A percentile compares a stretch with the other conserved stretches of the same genome.
These are phyloP conservation scores for Salvelinus namaycush DNA, from an alignment of 2,113 vertebrate species.

Conservation along the genomic window DNA sequence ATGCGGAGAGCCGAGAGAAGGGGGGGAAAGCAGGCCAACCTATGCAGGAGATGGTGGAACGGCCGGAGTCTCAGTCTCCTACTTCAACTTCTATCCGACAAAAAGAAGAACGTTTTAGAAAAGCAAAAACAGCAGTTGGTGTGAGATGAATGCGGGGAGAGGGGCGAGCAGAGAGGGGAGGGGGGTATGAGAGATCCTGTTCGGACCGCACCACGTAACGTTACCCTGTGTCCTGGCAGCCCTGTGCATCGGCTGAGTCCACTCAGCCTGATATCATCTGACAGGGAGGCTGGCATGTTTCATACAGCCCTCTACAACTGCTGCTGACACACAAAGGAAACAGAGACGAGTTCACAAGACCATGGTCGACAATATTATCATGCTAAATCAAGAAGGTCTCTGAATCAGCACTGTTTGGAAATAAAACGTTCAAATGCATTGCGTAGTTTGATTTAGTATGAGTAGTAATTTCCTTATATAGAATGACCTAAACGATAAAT, in stretches of 20 bases:
- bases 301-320: background rate
- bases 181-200: background rate
- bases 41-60: background rate
- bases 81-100: background rate
- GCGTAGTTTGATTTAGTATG: background rate
- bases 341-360: background rate
- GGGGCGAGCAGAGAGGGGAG: slow-evolving; percentile 24
- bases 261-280: slow-evolving; percentile 26
- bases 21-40: slow-evolving; percentile 13
- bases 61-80: background rate
- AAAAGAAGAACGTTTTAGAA: background rate
- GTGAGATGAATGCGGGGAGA: background rate
- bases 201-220: background rate
- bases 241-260: slow-evolving; percentile 2
- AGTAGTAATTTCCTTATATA: too few relatives aligned
- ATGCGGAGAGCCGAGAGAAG: background rate
- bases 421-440: background rate
- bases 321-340: slow-evolving; percentile 1
- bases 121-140: slow-evolving; percentile 8
- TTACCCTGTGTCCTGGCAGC: background rate
- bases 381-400: background rate
- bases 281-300: slow-evolving; percentile 23
- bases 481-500: too few relatives aligned
- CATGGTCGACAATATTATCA: background rate
- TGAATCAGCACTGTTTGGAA: background rate